Conservation (phyloP, 2,797 vertebrate genomes). For the Garrulus glandarius region DNA sequence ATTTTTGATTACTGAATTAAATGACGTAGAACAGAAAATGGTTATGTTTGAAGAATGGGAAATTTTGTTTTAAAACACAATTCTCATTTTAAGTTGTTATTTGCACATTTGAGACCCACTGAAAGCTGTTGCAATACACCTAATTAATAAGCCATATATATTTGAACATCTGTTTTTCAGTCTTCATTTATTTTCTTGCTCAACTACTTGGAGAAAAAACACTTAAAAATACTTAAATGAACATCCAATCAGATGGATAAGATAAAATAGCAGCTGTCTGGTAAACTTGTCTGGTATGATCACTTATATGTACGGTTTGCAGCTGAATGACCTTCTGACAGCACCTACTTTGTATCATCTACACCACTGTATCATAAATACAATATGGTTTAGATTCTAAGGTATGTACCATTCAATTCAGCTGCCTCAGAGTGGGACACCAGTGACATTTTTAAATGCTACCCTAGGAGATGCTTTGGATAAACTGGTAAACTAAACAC, state of each 20-base stretch:
- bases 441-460: not conserved
- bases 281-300: not conserved
- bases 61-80: conserved; percentile 23
- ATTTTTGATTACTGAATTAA: conserved; percentile 35
- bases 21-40: conserved; percentile 4
- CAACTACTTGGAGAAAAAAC: not conserved
- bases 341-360: not conserved
- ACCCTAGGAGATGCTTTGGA: not conserved
- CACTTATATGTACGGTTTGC: not conserved
- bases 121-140: not conserved
- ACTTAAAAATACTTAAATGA: not conserved
- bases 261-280: not conserved
- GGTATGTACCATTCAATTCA: not conserved
- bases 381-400: not conserved
- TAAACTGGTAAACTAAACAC: not conserved
- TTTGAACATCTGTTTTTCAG: conserved; percentile 60
- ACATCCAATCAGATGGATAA: not conserved
- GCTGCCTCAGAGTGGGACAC: not conserved
- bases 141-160: conserved; percentile 59
- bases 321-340: not conserved
- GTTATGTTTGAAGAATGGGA: conserved; percentile 19
- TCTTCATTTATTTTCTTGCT: conserved; percentile 56
- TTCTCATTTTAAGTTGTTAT: not conserved
- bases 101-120: conserved; percentile 2
- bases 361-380: not conserved